phyloP scores from a whole-genome alignment of 2,113 vertebrate species.

The Anas platyrhynchos region DNA sequence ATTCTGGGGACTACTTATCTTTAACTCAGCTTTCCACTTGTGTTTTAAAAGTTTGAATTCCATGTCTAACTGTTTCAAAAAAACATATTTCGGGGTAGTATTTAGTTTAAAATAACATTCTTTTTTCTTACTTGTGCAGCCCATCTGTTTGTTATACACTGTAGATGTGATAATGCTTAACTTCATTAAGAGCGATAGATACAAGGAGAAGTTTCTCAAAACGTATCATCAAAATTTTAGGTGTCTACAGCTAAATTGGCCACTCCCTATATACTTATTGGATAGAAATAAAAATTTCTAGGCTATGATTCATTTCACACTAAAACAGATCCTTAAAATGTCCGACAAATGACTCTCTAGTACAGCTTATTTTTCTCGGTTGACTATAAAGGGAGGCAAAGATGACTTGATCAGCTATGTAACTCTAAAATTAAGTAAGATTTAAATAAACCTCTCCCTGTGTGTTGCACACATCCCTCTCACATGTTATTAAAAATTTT shows the following conservation, averaged over 20 bases:
- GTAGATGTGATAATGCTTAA: background rate
- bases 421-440: constrained; percentile 23
- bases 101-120: background rate
- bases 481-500: background rate
- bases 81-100: rapidly evolving
- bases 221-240: background rate
- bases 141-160: background rate
- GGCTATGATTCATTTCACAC: background rate
- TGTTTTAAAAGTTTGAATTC: background rate
- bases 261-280: background rate
- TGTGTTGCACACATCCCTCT: background rate
- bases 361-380: background rate
- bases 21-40: background rate
- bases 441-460: background rate
- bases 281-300: background rate
- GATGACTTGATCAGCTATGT: background rate
- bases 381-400: background rate
- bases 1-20: background rate
- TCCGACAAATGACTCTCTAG: background rate
- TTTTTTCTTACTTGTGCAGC: background rate
- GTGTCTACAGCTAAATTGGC: background rate
- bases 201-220: background rate
- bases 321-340: constrained; percentile 13
- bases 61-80: background rate
- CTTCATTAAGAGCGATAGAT: background rate